phyloP scores from a whole-genome alignment of 2,888 invertebrate genomes.

The Hedya salicella region DNA sequence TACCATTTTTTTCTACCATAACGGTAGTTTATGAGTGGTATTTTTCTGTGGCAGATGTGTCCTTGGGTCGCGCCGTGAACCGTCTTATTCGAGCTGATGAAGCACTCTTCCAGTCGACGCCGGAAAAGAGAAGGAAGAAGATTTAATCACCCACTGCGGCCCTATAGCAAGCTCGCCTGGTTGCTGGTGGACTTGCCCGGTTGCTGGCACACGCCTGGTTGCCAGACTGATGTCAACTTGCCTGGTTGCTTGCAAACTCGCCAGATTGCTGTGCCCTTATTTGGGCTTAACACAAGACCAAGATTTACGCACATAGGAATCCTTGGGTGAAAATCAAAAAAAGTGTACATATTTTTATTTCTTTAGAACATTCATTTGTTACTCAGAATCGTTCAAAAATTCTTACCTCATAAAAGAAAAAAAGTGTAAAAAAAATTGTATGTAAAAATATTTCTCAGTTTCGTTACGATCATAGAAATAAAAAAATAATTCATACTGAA shows the following conservation, averaged over 20 bases:
- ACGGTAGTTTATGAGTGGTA: slow-evolving; percentile 28
- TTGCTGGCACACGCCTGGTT: background rate
- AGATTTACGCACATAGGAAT: too few relatives aligned
- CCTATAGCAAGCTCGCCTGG: background rate
- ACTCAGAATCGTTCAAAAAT: too few relatives aligned
- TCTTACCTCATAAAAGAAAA: too few relatives aligned
- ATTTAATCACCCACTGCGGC: slow-evolving; percentile 61
- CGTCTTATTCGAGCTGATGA: slow-evolving; percentile 79
- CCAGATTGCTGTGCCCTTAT: background rate
- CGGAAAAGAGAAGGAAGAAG: slow-evolving; percentile 81
- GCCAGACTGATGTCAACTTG: background rate
- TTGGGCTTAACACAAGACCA: too few relatives aligned
- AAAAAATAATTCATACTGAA: too few relatives aligned
- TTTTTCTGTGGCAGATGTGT: slow-evolving; percentile 76
- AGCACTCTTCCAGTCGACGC: slow-evolving; percentile 75
- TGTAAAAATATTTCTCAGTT: too few relatives aligned
- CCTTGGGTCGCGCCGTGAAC: slow-evolving; percentile 80
- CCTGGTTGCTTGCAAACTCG: background rate
- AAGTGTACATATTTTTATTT: too few relatives aligned
- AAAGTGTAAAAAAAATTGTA: too few relatives aligned
- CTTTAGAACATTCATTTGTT: too few relatives aligned
- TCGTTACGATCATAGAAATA: too few relatives aligned
- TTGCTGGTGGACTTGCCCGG: background rate
- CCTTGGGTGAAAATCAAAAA: too few relatives aligned
- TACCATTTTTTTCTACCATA: slow-evolving; percentile 2